Evolutionary conservation across 2,113 vertebrate species (phyloP), one percentile per base, ranked within the genome.

Genomic region (Calyptomena viridis): DNA sequence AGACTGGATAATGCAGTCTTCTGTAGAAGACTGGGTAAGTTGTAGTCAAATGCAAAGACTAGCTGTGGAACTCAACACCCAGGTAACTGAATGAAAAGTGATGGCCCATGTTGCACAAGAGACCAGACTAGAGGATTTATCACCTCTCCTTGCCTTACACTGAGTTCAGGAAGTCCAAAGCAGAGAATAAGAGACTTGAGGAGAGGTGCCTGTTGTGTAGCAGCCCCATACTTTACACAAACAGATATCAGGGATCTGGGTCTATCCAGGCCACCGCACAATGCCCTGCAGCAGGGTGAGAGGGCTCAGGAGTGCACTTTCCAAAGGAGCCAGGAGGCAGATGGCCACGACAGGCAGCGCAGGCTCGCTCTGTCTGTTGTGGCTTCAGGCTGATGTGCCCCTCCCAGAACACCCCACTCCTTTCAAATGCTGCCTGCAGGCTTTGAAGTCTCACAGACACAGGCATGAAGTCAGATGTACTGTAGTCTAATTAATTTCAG

Each of bases 401-500:
- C 76, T 87, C 90, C 79, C 88, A 67, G 56, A 86, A 75, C 59
- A 46, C 37, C 76, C 66, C 1, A 5, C 86, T 95, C 80, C 63
- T 89, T 84, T 87, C 80, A 84, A 89, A 72, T 0, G 1, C 73
- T 76, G 76, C 88, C 93, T 89, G 80, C 6, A 5, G 94, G 73
- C 92, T 96, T 95, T 97, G 93, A 96, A 97, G 93, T 84, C 80
- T n/a, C 24, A 4, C 52, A 62, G 74, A 91, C 28, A 37, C 47
- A 74, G 91, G 47, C 95, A 86, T 9, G 0, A 44, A 95, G 88
- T 90, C 92, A 94, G 92, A 90, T 60, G 47, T 40, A 88, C 88
- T 72, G 90, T 83, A 64, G 79, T 15, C 93, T 96, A 96, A 96
- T 97, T 96, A 96, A 95, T 95, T 92, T 93, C 88, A 93, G 88